Base-by-base conservation (phyloP, 2,888 invertebrate species). In the Agrotis exclamationis region DNA sequence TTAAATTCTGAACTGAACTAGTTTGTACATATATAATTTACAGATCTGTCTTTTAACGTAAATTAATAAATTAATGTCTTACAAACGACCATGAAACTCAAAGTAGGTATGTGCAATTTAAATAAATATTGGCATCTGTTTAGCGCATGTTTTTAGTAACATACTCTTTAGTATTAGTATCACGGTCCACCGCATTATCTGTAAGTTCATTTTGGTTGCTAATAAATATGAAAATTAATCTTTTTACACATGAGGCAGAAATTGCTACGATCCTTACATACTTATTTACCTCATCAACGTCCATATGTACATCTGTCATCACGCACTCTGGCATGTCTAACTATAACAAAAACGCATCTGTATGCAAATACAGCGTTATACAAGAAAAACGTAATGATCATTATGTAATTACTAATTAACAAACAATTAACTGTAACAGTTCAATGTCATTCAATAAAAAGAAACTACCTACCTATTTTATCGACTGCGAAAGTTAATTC, bases 401-500 rank as follows among this genome's bases (percentile, higher is more conserved):
- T 74, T 74, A 73, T 57, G 54, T 79, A 69, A 84, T 79, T 54
- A 76, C 51, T 62, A 69, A 79, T 79, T 68, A 74, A 58, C 28
- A 72, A 79, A 57, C 53, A 75, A 84, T 71, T 44, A 63, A 73
- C 50, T 45, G 74, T 81, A 63, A 70, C 78, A 56, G 67, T 81
- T 78, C 81, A 79, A 79, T 80, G 70, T 82, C 80, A 70, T 62
- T 70, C 22, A 63, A 63, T 68, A 70, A n/a, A 74, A 82, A 75
- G 54, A 79, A 77, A 80, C 72, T 58, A 70, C 63, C n/a, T n/a
- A n/a, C n/a, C n/a, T n/a, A n/a, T n/a, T 77, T 68, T 73, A 85
- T 83, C 71, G 82, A 79, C 74, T 76, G 87, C 85, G 90, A 92
- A 91, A 91, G 89, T 86, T 69, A 69, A 81, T 82, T 44, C 73